phyloP scores from a whole-genome alignment of 2,797 vertebrate species.

The Amblyopsis hoosieri region DNA sequence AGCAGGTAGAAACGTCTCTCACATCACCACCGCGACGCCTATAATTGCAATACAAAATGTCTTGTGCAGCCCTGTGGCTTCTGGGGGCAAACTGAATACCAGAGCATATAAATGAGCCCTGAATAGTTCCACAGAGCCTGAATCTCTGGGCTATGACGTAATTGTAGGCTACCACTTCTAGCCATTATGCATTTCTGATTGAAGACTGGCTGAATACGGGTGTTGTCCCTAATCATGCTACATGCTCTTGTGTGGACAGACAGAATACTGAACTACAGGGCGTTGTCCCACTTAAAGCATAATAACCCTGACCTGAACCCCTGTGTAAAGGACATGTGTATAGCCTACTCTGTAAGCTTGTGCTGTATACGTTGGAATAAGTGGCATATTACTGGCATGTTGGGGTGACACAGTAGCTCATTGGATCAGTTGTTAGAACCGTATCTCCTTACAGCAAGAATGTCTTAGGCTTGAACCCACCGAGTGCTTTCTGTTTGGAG shows the following conservation, averaged over 20 bases:
- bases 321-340: not conserved
- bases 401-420: not conserved
- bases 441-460: too few relatives aligned
- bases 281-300: slow-evolving; percentile 21
- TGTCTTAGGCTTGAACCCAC: too few relatives aligned
- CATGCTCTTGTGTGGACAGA: slow-evolving; percentile 52
- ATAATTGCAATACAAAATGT: not conserved
- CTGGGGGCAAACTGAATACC: not conserved
- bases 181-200: not conserved
- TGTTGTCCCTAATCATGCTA: slow-evolving; percentile 57
- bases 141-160: not conserved
- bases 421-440: too few relatives aligned
- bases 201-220: slow-evolving; percentile 21
- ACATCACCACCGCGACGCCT: slow-evolving; percentile 7
- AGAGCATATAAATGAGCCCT: slow-evolving; percentile 7
- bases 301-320: slow-evolving; percentile 14
- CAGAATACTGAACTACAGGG: slow-evolving; percentile 12
- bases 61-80: not conserved
- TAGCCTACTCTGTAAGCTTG: not conserved
- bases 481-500: too few relatives aligned
- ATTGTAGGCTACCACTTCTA: not conserved
- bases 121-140: slow-evolving; percentile 17
- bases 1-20: slow-evolving; percentile 3
- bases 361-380: slow-evolving; percentile 15
- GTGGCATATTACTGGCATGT: not conserved